These are phyloP conservation scores for Penaeus vannamei DNA, from an alignment of 1,140 invertebrate genomes.

Conservation along the genomic window DNA sequence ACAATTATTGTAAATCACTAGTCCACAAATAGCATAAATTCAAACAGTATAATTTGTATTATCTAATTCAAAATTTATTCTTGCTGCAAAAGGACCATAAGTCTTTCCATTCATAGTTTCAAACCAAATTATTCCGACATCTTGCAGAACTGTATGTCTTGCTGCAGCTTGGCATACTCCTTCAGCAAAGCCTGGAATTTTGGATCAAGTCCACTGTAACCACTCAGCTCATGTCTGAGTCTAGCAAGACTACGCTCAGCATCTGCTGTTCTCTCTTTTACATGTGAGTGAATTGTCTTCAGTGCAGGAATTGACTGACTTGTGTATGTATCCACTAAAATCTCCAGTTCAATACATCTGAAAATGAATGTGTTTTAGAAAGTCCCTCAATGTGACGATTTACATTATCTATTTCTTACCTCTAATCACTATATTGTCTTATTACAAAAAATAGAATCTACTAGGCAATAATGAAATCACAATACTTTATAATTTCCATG, in stretches of 20 bases:
- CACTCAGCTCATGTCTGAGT: constrained; percentile 17
- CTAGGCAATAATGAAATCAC: no score
- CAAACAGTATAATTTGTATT: no score
- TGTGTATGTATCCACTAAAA: constrained; percentile 37
- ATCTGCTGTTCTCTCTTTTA: constrained; percentile 17
- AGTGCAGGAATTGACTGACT: constrained; percentile 38
- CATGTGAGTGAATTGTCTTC: constrained; percentile 17
- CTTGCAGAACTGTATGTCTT: constrained; percentile 36
- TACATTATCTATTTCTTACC: no score
- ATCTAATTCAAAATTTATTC: no score
- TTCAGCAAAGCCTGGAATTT: constrained; percentile 42
- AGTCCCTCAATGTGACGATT: no score
- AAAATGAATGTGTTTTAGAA: neutral
- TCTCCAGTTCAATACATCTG: constrained; percentile 42
- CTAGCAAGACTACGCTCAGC: neutral
- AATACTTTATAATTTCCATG: no score
- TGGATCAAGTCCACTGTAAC: constrained; percentile 37
- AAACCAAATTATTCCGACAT: neutral
- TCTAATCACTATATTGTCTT: no score
- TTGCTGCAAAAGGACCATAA: no score
- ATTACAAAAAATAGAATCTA: no score
- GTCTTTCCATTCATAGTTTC: no score
- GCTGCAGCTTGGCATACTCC: constrained; percentile 43
- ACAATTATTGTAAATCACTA: no score
- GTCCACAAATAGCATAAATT: no score